Base-by-base conservation (phyloP, 2,797 vertebrate species). In the Syngnathus acus region DNA sequence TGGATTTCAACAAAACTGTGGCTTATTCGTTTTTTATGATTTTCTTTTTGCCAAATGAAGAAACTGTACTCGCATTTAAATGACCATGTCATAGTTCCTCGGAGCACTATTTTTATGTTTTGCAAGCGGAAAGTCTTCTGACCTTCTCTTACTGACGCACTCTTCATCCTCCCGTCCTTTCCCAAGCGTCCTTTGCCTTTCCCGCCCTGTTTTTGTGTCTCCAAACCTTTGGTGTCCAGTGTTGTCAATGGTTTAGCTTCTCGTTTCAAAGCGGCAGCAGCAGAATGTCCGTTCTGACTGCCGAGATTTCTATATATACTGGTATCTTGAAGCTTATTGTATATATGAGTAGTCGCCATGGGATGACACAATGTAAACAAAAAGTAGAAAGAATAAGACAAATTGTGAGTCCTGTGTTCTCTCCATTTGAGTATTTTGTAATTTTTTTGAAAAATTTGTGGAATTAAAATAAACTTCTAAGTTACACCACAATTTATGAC, bases 391-490 rank as follows among this genome's bases (percentile, higher is more conserved):
- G 91, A 91, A 94, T 95, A 95, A 95, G 90, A 91, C 94, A 50
- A 92, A 93, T 96, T 92, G 97, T 98, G 95, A 98, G 94, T 98
- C 96, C 95, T 98, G 96, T 99, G 95, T 98, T 98, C 94, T 98
- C 95, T 98, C 96, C 97, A 98, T 98, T 98, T 96, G 94, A 98
- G 96, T 98, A 98, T 99, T 99, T 98, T 99, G 97, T 99, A 98
- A 98, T 98, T 98, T 99, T 98, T 99, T 98, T 95, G 95, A 98
- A 95, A 95, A 98, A 96, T 95, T 96, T 98, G 97, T 99, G 97
- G 93, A 98, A 95, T 97, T 97, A 95, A 93, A 99, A 99, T 97
- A 98, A 99, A 99, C 82, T 72, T 96, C 93, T 94, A 93, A 96
- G 94, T 97, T 98, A 98, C 95, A 97, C 94, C 95, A 96, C 93